Base-by-base conservation (phyloP, 2,113 vertebrate species). In the Myodes glareolus region DNA sequence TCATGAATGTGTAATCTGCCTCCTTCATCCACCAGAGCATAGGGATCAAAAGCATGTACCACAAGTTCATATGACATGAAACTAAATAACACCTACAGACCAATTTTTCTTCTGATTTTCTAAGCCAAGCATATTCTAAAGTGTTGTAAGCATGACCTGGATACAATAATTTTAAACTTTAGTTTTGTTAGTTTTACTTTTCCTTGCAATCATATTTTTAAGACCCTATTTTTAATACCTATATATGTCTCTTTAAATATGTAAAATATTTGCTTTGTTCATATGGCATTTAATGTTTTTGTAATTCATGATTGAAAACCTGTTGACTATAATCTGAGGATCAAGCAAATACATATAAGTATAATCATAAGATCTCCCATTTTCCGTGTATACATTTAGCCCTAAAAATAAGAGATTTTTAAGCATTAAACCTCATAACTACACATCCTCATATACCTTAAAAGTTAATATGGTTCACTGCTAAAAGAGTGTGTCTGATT, bases 271-370 rank as follows among this genome's bases (percentile, higher is more conserved):
- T 95, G 5, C 0, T 58, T 67, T 75, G 12, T 58, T 4, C 73
- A 1, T 2, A 63, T 0, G 4, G 27, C 0, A 16, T 1, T n/a
- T 33, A 63, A 81, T 84, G 10, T 6, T 76, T n/a, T 31, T 29
- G 1, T 36, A 12, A 58, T 52, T 1, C 4, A 25, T 88, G 61
- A 47, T 63, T 17, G 1, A 33, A 33, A 77, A 90, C 27, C 1
- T 81, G 6, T 31, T 67, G 33, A 77, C 13, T 7, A 6, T 17
- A 16, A 29, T 4, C 5, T 73, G 3, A 82, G 50, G 27, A 33
- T n/a, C 39, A 85, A 0, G 21, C 17, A 11, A 1, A 52, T 23
- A 92, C 70, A 36, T 88, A 23, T 80, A 42, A 12, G 36, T 78
- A 50, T 86, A 45, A 67, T 23, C 70, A n/a, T 77, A 89, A 92